phyloP scores from a whole-genome alignment of 1,140 invertebrate species.

The Planococcus citri region DNA sequence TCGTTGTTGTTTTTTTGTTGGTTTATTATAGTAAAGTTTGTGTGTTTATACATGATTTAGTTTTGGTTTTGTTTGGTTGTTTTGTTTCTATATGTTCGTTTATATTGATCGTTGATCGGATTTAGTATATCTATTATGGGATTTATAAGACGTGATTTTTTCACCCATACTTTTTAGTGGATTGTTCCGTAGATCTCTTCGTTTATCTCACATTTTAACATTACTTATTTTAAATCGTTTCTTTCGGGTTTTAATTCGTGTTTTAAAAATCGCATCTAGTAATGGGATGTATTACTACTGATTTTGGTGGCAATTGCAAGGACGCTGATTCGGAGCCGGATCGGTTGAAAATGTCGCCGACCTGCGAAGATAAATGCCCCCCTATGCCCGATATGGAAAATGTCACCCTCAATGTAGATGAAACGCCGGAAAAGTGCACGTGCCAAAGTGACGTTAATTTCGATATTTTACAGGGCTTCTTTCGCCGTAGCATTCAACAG shows the following conservation, averaged over 20 bases:
- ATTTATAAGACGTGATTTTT: too few relatives aligned
- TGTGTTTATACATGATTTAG: too few relatives aligned
- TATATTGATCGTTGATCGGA: too few relatives aligned
- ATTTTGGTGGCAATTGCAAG: neutral
- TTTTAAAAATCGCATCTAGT: neutral
- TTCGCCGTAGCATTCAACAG: slow-evolving; percentile 84
- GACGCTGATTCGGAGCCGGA: neutral
- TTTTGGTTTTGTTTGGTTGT: too few relatives aligned
- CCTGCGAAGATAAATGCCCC: neutral
- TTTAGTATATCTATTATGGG: too few relatives aligned
- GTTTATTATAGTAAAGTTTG: too few relatives aligned
- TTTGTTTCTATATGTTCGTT: too few relatives aligned
- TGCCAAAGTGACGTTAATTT: slow-evolving; percentile 10
- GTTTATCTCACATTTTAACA: too few relatives aligned
- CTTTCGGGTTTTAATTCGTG: too few relatives aligned
- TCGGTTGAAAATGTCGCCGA: slow-evolving; percentile 11
- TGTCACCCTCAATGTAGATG: neutral
- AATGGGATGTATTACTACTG: slow-evolving; percentile 11
- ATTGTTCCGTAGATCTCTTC: too few relatives aligned
- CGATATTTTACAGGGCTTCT: slow-evolving; percentile 57
- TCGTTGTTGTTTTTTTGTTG: neutral
- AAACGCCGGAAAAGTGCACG: neutral
- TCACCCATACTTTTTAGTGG: too few relatives aligned
- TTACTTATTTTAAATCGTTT: too few relatives aligned
- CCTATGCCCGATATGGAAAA: neutral